phyloP scores from a whole-genome alignment of 2,888 invertebrate species.

The Apodemia zela region DNA sequence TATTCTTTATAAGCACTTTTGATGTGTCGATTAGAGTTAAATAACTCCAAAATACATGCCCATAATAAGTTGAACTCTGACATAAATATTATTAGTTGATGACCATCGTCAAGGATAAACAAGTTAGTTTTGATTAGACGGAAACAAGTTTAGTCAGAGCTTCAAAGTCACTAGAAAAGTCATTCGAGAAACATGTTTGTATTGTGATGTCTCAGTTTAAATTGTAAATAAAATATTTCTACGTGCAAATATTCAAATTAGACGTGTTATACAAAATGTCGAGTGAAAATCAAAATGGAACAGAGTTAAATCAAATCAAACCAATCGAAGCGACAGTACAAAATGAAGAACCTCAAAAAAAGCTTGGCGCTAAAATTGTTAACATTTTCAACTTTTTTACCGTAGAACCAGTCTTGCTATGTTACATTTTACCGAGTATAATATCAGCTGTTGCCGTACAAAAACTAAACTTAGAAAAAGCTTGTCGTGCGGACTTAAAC shows the following conservation, averaged over 20 bases:
- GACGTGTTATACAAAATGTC: conserved; percentile 23
- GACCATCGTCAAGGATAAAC: conserved; percentile 33
- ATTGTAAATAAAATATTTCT: conserved; percentile 1
- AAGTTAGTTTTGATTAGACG: conserved; percentile 30
- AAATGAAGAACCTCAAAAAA: conserved; percentile 21
- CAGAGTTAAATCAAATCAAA: conserved; percentile 24
- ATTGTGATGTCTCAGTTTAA: conserved; percentile 20
- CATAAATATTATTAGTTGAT: conserved; percentile 24
- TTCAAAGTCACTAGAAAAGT: conserved; percentile 29
- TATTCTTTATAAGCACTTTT: too few relatives aligned
- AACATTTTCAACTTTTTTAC: conserved; percentile 63
- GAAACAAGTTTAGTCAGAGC: conserved; percentile 39
- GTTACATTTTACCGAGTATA: conserved; percentile 82
- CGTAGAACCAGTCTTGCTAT: conserved; percentile 83
- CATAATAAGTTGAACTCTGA: conserved; percentile 29
- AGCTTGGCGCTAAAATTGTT: conserved; percentile 25
- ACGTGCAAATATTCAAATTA: background rate
- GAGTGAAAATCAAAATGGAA: conserved; percentile 31
- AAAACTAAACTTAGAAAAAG: conserved; percentile 78
- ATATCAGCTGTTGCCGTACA: conserved; percentile 80
- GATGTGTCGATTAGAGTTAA: too few relatives aligned
- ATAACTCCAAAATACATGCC: background rate
- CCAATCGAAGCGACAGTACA: conserved; percentile 11
- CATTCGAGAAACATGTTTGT: conserved; percentile 40
- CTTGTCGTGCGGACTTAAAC: conserved; percentile 74